Conservation (phyloP, 1,140 invertebrate species). For the Acromyrmex echinatior region DNA sequence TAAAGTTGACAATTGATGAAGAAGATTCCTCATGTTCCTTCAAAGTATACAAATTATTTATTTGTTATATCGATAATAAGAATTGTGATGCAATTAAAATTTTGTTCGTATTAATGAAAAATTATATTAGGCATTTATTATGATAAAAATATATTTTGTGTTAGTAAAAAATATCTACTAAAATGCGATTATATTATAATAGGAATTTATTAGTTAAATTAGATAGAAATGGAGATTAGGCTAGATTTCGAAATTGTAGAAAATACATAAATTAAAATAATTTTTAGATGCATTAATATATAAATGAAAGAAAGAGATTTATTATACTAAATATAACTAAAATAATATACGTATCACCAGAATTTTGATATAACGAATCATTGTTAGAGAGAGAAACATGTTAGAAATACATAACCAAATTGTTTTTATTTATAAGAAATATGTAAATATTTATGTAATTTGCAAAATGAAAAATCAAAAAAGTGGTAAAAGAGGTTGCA, state of each 20-base stretch:
- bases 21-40: neutral
- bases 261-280: neutral
- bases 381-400: too few species aligned
- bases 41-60: neutral
- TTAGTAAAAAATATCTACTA: neutral
- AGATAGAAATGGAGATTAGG: too few species aligned
- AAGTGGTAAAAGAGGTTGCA: neutral
- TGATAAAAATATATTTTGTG: neutral
- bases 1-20: constrained; percentile 17
- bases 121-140: neutral
- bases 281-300: neutral
- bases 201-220: neutral
- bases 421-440: constrained; percentile 4
- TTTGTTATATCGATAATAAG: neutral
- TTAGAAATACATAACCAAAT: constrained; percentile 11
- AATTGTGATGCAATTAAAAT: neutral
- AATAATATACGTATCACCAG: neutral
- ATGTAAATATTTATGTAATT: neutral
- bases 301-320: neutral
- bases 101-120: neutral
- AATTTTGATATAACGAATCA: neutral
- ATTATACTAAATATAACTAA: neutral
- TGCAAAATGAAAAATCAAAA: constrained; percentile 54
- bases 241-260: neutral
- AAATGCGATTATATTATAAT: neutral